A percentile compares a stretch with the other conserved stretches of the same genome.
phyloP scores from a whole-genome alignment of 2,113 vertebrate species.

The Lepisosteus oculatus region DNA sequence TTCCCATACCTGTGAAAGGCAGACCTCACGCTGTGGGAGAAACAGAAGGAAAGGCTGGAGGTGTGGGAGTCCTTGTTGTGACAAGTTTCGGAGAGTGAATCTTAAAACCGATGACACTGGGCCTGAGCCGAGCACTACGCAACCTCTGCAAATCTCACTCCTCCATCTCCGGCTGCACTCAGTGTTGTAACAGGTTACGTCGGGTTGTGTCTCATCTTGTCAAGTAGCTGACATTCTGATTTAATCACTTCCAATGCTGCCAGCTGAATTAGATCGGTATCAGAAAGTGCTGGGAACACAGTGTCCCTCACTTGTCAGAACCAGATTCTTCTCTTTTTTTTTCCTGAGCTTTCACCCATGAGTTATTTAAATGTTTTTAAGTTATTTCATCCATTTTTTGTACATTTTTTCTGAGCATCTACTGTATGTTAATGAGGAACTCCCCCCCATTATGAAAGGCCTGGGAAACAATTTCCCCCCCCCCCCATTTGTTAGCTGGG shows the following conservation, averaged over 20 bases:
- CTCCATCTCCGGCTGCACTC: conserved; percentile 51
- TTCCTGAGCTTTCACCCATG: too few species aligned
- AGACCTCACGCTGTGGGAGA: too few species aligned
- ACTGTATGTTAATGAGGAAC: too few species aligned
- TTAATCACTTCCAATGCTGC: conserved; percentile 73
- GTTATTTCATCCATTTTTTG: conserved; percentile 44
- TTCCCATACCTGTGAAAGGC: too few species aligned
- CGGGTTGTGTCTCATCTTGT: conserved; percentile 67
- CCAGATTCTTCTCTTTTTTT: conserved; percentile 69
- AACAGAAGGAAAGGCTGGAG: too few species aligned
- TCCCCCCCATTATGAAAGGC: too few species aligned
- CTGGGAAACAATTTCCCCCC: conserved; percentile 15
- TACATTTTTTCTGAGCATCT: too few species aligned
- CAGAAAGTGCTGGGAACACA: conserved; percentile 69
- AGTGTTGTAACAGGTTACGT: conserved; percentile 65
- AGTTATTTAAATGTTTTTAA: too few species aligned
- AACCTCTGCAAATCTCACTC: conserved; percentile 52
- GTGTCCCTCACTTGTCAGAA: conserved; percentile 70
- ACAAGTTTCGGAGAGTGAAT: conserved; percentile 14
- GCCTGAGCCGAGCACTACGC: conserved; percentile 22
- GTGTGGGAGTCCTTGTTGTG: too few species aligned
- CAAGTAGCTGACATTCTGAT: conserved; percentile 74
- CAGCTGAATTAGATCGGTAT: conserved; percentile 75
- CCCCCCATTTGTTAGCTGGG: conserved; percentile 2
- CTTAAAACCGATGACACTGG: conserved; percentile 4